Evolutionary conservation across 2,113 vertebrate genomes (phyloP).

Genomic region (Scortum barcoo): DNA sequence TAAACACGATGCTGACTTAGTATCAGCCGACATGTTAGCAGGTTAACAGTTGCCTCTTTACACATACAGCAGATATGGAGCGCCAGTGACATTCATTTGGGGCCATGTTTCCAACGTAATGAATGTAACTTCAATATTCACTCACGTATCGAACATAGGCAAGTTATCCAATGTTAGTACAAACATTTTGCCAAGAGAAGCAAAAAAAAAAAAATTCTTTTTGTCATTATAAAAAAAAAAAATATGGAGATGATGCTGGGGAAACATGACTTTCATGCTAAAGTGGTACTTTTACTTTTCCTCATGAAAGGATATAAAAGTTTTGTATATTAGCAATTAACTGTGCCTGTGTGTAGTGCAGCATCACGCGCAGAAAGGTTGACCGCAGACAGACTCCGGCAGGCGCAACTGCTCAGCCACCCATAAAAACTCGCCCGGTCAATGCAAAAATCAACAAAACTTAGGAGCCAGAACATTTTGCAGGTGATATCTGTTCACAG

Average conservation of each 20-base stretch:
- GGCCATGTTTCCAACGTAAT: background rate
- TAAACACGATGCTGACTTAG: background rate
- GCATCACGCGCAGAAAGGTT: background rate
- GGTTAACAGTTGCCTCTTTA: background rate
- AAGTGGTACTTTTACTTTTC: slow-evolving; percentile 8
- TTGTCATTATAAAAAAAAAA: background rate
- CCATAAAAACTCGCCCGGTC: slow-evolving; percentile 13
- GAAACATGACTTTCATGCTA: background rate
- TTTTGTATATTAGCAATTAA: background rate
- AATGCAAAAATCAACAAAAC: slow-evolving; percentile 38
- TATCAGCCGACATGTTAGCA: background rate
- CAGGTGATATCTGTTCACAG: slow-evolving; percentile 55
- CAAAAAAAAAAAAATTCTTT: background rate
- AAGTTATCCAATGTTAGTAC: background rate
- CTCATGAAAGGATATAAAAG: background rate
- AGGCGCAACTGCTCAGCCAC: background rate
- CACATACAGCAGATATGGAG: background rate
- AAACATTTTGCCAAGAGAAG: background rate
- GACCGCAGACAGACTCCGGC: slow-evolving; percentile 19
- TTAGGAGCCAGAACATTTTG: slow-evolving; percentile 14
- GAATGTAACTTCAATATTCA: background rate
- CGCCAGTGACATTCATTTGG: background rate
- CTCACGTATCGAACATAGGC: background rate
- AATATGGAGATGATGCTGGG: background rate
- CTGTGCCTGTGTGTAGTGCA: background rate